Percentiles rank a stretch among this genome's conserved stretches.
phyloP scores from a whole-genome alignment of 2,888 invertebrate species.

The Hydropsyche betteni region DNA sequence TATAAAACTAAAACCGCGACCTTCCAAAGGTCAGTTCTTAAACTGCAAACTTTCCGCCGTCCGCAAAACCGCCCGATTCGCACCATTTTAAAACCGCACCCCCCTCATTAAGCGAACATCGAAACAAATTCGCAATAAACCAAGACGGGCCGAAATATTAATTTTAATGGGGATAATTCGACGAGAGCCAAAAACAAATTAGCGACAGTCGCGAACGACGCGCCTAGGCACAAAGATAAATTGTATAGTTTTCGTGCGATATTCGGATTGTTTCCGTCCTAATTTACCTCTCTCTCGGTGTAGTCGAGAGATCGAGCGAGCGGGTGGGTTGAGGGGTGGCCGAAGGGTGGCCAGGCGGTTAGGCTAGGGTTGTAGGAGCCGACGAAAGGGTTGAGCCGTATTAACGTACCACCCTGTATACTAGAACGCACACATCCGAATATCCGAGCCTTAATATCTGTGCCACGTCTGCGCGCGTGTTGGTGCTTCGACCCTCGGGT shows the following conservation, averaged over 20 bases:
- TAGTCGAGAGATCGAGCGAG: constrained; percentile 25
- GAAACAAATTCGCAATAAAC: too few species aligned
- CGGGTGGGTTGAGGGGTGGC: not conserved
- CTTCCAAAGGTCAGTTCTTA: too few species aligned
- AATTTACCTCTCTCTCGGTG: constrained; percentile 13
- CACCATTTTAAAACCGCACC: too few species aligned
- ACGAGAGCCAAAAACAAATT: constrained; percentile 33
- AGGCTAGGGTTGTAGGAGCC: not conserved
- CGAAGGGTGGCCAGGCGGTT: not conserved
- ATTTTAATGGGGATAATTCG: constrained; percentile 32
- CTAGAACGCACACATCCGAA: not conserved
- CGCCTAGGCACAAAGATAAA: constrained; percentile 17
- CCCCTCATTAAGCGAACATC: too few species aligned
- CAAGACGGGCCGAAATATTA: constrained; percentile 10
- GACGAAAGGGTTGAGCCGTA: constrained; percentile 20
- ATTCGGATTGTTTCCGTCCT: constrained; percentile 33
- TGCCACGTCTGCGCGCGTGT: constrained; percentile 25
- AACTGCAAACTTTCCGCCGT: too few species aligned
- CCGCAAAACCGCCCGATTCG: too few species aligned
- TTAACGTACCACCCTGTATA: constrained; percentile 31
- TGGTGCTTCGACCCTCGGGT: constrained; percentile 37
- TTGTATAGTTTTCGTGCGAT: constrained; percentile 32
- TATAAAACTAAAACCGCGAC: too few species aligned
- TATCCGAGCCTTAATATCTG: constrained; percentile 34
- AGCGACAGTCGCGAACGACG: constrained; percentile 13